A percentile compares a stretch with the other conserved stretches of the same genome.
Conservation (phyloP, 2,797 vertebrate species). For the Cirrhinus mrigala region DNA sequence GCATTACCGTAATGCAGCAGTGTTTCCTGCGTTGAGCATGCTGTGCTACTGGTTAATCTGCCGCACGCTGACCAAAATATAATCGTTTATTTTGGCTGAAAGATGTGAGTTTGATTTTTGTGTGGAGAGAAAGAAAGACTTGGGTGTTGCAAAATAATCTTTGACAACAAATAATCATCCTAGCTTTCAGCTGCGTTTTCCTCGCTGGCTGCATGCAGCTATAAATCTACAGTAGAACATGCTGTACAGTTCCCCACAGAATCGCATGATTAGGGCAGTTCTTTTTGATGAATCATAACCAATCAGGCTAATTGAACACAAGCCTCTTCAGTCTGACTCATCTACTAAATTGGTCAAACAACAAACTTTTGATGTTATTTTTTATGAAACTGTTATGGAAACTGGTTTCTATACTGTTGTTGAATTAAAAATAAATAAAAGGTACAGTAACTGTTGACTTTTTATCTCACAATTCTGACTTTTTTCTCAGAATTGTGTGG, state of each 20-base stretch:
- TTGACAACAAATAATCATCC: background rate
- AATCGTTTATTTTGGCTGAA: background rate
- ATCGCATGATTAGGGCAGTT: background rate
- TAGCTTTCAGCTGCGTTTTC: background rate
- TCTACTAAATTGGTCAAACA: background rate
- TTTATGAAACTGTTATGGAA: background rate
- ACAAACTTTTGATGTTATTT: background rate
- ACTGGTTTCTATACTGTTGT: too few relatives aligned
- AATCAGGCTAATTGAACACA: constrained; percentile 13
- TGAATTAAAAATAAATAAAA: too few relatives aligned
- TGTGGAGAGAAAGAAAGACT: background rate
- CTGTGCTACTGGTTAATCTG: background rate
- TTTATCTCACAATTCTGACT: too few relatives aligned
- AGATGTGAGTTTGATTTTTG: background rate
- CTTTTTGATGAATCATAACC: constrained; percentile 11
- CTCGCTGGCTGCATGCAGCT: background rate
- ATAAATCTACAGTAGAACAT: background rate
- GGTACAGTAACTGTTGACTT: too few relatives aligned
- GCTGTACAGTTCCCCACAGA: background rate
- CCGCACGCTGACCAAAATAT: background rate
- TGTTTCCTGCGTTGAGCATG: background rate
- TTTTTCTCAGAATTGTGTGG: too few relatives aligned
- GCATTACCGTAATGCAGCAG: background rate
- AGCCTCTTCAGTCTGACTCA: background rate
- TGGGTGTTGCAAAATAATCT: background rate